Evolutionary conservation across 2,113 vertebrate species (phyloP).

Genomic region (Chaetodon auriga): DNA sequence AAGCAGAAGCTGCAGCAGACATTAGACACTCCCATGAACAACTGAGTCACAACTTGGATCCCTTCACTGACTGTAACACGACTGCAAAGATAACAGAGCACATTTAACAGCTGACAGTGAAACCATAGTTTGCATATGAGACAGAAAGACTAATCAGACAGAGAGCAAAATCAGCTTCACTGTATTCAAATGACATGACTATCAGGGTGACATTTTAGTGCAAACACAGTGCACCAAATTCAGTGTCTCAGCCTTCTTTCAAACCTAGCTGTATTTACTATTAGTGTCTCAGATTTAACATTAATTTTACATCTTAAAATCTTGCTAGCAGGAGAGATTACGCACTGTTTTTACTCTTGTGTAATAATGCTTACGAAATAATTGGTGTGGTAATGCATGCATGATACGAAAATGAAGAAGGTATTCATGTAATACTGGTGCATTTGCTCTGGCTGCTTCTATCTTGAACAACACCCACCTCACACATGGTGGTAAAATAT

Average conservation of each 20-base stretch:
- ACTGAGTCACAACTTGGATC: background rate
- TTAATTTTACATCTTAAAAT: background rate
- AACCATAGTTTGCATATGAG: conserved; percentile 45
- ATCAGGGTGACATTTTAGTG: background rate
- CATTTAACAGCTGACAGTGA: background rate
- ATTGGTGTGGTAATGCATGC: background rate
- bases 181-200: conserved; percentile 43
- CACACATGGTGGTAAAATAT: background rate
- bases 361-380: conserved; percentile 16
- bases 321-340: background rate
- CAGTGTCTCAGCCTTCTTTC: background rate
- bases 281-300: background rate
- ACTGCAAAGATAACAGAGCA: background rate
- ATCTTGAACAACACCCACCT: background rate
- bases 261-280: background rate
- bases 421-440: background rate
- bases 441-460: background rate
- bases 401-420: background rate
- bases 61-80: background rate
- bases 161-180: background rate
- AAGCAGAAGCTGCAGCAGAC: background rate
- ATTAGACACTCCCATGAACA: background rate
- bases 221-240: background rate
- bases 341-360: conserved; percentile 10
- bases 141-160: background rate